phyloP scores from a whole-genome alignment of 2,888 invertebrate species.

The Trissolcus brochymenae region DNA sequence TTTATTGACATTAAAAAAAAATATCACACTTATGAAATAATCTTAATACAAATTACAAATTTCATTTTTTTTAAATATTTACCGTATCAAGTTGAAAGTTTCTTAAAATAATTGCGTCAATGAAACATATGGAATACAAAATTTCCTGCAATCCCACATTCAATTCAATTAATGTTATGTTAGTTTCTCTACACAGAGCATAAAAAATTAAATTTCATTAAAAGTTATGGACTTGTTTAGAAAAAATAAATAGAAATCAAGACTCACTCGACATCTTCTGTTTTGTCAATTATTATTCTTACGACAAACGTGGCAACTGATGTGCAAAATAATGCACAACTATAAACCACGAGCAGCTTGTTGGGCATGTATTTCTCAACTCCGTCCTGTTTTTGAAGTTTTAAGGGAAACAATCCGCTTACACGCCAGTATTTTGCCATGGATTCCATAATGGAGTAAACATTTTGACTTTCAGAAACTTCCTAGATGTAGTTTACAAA shows the following conservation, averaged over 20 bases:
- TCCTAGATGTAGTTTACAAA: background rate
- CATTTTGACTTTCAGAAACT: conserved; percentile 13
- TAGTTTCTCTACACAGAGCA: conserved; percentile 6
- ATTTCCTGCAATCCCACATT: conserved; percentile 22
- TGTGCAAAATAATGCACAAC: conserved; percentile 6
- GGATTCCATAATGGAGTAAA: conserved; percentile 12
- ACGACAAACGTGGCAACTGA: background rate
- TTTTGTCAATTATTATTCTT: background rate
- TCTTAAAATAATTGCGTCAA: conserved; percentile 20
- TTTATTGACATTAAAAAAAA: background rate
- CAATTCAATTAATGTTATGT: conserved; percentile 14
- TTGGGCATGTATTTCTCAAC: conserved; percentile 6
- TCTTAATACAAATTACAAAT: too few species aligned
- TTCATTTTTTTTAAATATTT: background rate
- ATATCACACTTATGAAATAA: background rate
- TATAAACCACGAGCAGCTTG: conserved; percentile 8
- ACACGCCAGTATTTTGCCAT: conserved; percentile 16
- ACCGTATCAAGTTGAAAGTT: conserved; percentile 9
- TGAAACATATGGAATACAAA: conserved; percentile 10
- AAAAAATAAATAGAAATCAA: background rate
- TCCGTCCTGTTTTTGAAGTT: conserved; percentile 7
- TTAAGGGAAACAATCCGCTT: conserved; percentile 13
- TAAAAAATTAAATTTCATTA: background rate
- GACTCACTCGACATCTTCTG: background rate
- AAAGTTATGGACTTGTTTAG: background rate